Evolutionary conservation across 1,140 invertebrate species (phyloP).

Genomic region (Aphaenogaster ashmeadi): DNA sequence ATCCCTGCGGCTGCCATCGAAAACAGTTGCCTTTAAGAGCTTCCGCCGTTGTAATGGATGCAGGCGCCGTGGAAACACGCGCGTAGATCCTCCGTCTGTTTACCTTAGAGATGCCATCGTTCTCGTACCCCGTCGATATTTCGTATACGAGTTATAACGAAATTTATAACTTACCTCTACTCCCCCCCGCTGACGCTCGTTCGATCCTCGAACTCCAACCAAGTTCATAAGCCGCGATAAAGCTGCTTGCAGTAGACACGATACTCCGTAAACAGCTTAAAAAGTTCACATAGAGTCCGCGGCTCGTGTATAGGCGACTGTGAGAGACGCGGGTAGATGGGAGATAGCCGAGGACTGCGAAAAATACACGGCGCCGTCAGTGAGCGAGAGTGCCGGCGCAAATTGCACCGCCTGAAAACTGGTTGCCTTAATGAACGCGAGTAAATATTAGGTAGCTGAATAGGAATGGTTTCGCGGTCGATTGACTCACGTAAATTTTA

Average conservation of each 20-base stretch:
- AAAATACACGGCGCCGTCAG: conserved; percentile 14
- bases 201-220: conserved; percentile 50
- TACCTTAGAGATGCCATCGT: conserved; percentile 21
- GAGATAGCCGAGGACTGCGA: conserved; percentile 26
- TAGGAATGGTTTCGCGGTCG: conserved; percentile 1
- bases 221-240: conserved; percentile 67
- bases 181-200: background rate
- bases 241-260: conserved; percentile 53
- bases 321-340: conserved; percentile 8
- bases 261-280: conserved; percentile 66
- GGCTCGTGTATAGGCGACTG: background rate
- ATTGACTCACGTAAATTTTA: conserved; percentile 45
- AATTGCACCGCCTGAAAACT: conserved; percentile 44
- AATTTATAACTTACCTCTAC: conserved; percentile 57
- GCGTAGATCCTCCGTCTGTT: conserved; percentile 39
- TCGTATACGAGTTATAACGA: conserved; percentile 59
- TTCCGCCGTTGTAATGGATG: conserved; percentile 39
- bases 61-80: conserved; percentile 1
- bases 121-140: conserved; percentile 34
- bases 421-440: conserved; percentile 43
- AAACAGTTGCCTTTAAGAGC: conserved; percentile 27
- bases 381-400: background rate
- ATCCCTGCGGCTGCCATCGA: background rate
- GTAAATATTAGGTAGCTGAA: conserved; percentile 48
- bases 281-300: conserved; percentile 55